Conservation (phyloP, 2,888 invertebrate genomes). For the Papilio elwesi region DNA sequence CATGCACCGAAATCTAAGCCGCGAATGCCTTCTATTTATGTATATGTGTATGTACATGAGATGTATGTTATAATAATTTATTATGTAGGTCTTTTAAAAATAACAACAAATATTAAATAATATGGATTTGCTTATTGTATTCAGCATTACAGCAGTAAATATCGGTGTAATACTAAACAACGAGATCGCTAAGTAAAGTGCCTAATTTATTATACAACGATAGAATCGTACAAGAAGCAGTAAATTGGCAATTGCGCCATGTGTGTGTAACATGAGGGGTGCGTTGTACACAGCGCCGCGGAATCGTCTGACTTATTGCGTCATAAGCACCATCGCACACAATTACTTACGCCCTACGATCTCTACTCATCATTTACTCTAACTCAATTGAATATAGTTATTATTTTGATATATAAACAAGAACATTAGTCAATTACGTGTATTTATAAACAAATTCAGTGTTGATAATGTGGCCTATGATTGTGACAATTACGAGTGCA, state of each 20-base stretch:
- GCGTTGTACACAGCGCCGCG: slow-evolving; percentile 62
- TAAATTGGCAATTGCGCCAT: slow-evolving; percentile 67
- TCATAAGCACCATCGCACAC: slow-evolving; percentile 65
- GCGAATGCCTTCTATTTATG: too few species aligned
- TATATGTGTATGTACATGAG: too few species aligned
- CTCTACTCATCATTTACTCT: slow-evolving; percentile 23
- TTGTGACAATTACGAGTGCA: too few species aligned
- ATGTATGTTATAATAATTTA: too few species aligned
- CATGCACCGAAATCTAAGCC: too few species aligned
- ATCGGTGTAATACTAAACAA: too few species aligned
- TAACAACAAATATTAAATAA: too few species aligned
- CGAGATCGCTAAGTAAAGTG: neutral
- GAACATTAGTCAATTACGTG: neutral
- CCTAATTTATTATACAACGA: neutral
- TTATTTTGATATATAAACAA: slow-evolving; percentile 1
- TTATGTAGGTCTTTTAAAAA: too few species aligned
- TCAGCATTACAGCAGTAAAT: too few species aligned
- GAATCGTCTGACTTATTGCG: slow-evolving; percentile 68
- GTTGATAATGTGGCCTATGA: too few species aligned
- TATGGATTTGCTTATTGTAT: too few species aligned
- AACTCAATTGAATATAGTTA: neutral
- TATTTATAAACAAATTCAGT: neutral
- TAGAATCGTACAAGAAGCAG: slow-evolving; percentile 41
- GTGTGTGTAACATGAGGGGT: slow-evolving; percentile 68
- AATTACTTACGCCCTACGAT: slow-evolving; percentile 55